These are phyloP conservation scores for Alexandromys fortis DNA, from an alignment of 2,113 vertebrate genomes.

Conservation along the genomic window DNA sequence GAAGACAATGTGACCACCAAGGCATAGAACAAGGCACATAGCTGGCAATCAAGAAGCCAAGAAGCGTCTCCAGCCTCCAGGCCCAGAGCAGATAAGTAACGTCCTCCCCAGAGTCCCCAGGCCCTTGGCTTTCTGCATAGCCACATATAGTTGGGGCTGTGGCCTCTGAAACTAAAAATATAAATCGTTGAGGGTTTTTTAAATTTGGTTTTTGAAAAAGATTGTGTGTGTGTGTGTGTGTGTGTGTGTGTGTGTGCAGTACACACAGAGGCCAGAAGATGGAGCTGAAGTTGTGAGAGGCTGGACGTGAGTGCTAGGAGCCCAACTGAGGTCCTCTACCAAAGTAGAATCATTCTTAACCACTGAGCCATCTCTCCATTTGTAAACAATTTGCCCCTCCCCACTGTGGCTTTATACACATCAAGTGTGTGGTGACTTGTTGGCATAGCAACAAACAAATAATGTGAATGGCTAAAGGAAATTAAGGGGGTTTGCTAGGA, in stretches of 20 bases:
- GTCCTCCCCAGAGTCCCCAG: not conserved
- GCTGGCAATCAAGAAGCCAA: not conserved
- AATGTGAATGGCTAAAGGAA: not conserved
- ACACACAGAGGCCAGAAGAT: no score
- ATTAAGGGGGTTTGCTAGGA: not conserved
- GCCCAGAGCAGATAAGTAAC: no score
- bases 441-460: not conserved
- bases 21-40: not conserved
- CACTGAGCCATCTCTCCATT: not conserved
- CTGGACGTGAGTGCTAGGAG: no score
- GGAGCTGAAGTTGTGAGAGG: not conserved
- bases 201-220: not conserved
- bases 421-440: not conserved
- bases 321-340: not conserved
- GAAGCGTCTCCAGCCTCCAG: not conserved
- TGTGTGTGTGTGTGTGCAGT: not conserved
- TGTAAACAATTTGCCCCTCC: not conserved
- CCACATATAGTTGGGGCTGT: not conserved
- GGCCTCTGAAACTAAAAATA: not conserved
- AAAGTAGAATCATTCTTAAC: not conserved
- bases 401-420: not conserved
- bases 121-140: not conserved
- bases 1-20: not conserved
- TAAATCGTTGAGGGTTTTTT: not conserved
- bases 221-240: not conserved